phyloP scores from a whole-genome alignment of 2,888 invertebrate genomes.

The Meloe dianella region DNA sequence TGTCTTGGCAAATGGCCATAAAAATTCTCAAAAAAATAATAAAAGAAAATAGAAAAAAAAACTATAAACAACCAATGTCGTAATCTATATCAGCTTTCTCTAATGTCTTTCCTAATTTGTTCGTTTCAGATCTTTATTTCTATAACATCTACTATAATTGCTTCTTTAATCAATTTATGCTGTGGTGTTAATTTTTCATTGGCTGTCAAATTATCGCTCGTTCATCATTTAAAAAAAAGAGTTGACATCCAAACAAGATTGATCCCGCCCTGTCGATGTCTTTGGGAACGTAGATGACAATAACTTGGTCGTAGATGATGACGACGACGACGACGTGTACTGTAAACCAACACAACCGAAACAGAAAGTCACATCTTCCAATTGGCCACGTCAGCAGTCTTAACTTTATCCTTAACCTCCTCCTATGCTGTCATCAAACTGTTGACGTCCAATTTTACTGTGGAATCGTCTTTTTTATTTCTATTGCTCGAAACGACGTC shows the following conservation, averaged over 20 bases:
- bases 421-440: constrained; percentile 26
- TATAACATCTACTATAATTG: not conserved
- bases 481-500: not conserved
- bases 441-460: constrained; percentile 25
- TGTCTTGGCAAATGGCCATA: constrained; percentile 12
- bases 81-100: not conserved
- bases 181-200: not conserved
- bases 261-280: constrained; percentile 6
- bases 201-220: not conserved
- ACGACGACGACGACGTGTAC: constrained; percentile 17
- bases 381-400: constrained; percentile 32
- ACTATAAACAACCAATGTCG: constrained; percentile 1
- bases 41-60: not conserved
- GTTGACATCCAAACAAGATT: not conserved
- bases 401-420: constrained; percentile 27
- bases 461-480: not conserved
- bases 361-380: constrained; percentile 24
- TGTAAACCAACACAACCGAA: constrained; percentile 21
- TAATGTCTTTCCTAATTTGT: constrained; percentile 2
- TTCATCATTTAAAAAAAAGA: not conserved
- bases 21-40: constrained; percentile 1
- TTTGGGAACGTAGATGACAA: not conserved
- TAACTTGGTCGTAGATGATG: not conserved
- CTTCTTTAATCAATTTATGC: not conserved
- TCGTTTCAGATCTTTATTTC: constrained; percentile 2